Percentiles rank a stretch among this genome's conserved stretches.
These are phyloP conservation scores for Lutjanus argentimaculatus DNA, from an alignment of 2,797 vertebrate species.

Conservation along the genomic window DNA sequence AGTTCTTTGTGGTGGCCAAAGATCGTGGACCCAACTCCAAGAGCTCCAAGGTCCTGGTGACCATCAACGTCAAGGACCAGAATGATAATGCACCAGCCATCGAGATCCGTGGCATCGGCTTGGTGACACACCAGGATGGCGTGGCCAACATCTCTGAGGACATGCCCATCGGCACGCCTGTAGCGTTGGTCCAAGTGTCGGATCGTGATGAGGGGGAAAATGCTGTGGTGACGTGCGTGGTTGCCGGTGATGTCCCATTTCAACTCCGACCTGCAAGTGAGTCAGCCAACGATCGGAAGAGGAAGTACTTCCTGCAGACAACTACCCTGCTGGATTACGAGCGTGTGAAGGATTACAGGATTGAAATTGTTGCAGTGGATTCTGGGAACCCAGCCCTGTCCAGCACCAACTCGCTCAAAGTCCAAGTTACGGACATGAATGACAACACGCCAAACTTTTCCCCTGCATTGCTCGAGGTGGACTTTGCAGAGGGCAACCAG, in stretches of 20 bases:
- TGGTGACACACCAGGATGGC: conserved; percentile 94
- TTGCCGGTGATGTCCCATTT: conserved; percentile 96
- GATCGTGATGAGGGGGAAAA: conserved; percentile 97
- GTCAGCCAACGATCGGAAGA: conserved; percentile 93
- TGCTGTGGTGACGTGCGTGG: conserved; percentile 96
- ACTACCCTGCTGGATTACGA: conserved; percentile 95
- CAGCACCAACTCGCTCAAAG: conserved; percentile 96
- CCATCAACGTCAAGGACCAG: conserved; percentile 92
- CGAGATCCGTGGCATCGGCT: conserved; percentile 96
- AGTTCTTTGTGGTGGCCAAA: conserved; percentile 93
- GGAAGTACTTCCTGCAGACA: conserved; percentile 98
- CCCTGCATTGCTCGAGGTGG: conserved; percentile 90
- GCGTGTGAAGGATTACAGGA: conserved; percentile 92
- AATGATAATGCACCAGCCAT: conserved; percentile 95
- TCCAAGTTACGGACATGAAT: conserved; percentile 96
- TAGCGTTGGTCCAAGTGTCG: conserved; percentile 96
- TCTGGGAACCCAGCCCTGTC: conserved; percentile 97
- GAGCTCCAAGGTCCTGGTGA: conserved; percentile 92
- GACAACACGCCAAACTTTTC: conserved; percentile 95
- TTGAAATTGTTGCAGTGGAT: conserved; percentile 97
- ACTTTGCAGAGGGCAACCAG: conserved; percentile 94
- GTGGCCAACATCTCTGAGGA: conserved; percentile 98
- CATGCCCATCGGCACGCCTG: conserved; percentile 93
- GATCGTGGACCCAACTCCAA: conserved; percentile 95
- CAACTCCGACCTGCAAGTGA: conserved; percentile 95